Evolutionary conservation across 2,888 invertebrate genomes (phyloP), one percentile per base, ranked within the genome.

Genomic region (Agelastica alni): DNA sequence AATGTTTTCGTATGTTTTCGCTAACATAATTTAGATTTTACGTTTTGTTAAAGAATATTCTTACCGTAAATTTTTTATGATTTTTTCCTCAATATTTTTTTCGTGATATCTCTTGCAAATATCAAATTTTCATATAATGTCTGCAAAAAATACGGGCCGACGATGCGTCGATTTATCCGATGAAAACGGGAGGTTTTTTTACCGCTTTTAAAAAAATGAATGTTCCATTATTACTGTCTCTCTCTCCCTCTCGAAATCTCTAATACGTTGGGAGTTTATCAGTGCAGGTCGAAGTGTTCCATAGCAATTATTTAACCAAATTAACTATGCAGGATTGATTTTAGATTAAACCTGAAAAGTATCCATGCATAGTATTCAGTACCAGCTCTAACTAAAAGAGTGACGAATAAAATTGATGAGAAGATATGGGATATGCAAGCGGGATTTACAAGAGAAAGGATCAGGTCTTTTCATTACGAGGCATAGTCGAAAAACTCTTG

Each of bases 251-350:
- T 36, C 31, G 52, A 62, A 60, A n/a, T n/a, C n/a, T 58, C 59
- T 62, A 56, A 60, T 60, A 58, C 51, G 53, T 56, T 43, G 17
- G 20, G 56, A 59, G 61, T 62, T 61, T 61, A 59, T 64, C 61
- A 56, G 53, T 53, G 48, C 43, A 53, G 55, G 56, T 51, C 60
- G 59, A 47, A n/a, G 53, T 51, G 62, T 60, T 64, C 51, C 56
- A 53, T 55, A 47, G 62, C 66, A 66, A 66, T 66, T 64, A 64
- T 65, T 60, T 62, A 54, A 51, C 53, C 45, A 56, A 62, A 63
- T 64, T 66, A 63, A 63, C 62, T 62, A 62, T 61, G 60, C 62
- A 56, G 56, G 59, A 66, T 66, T 65, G 66, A 66, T 64, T 65
- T 65, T 63, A 63, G 63, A 65, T 65, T 65, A 66, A 52, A 57